phyloP scores from a whole-genome alignment of 1,140 invertebrate species.

The Ceratina calcarata region DNA sequence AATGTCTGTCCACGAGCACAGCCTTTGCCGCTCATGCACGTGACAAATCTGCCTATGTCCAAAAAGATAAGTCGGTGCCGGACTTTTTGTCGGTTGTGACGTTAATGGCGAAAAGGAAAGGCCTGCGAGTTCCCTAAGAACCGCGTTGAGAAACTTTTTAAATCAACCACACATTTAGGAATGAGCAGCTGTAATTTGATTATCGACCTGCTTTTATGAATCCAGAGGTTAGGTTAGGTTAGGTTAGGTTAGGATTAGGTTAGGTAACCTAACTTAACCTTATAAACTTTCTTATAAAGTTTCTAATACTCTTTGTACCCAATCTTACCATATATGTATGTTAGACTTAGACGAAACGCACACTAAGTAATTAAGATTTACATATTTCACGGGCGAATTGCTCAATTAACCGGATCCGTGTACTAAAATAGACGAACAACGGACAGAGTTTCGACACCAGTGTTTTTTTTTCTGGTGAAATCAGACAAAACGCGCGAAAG shows the following conservation, averaged over 20 bases:
- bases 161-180: not conserved
- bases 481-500: slow-evolving; percentile 10
- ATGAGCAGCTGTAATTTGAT: not conserved
- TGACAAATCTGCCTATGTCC: slow-evolving; percentile 40
- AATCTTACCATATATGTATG: no score
- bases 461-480: not conserved
- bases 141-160: slow-evolving; percentile 12
- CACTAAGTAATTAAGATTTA: not conserved
- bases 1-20: no score
- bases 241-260: no score
- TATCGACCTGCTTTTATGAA: not conserved
- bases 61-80: not conserved
- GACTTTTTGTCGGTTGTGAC: slow-evolving; percentile 1
- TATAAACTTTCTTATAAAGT: not conserved
- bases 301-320: no score
- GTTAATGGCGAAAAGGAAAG: slow-evolving; percentile 16
- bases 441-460: not conserved
- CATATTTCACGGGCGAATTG: not conserved
- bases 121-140: not conserved
- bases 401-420: not conserved
- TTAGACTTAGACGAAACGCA: no score
- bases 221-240: no score
- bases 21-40: not conserved
- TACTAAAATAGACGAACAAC: not conserved
- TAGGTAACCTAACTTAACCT: no score